A percentile compares a stretch with the other conserved stretches of the same genome.
Evolutionary conservation across 2,888 invertebrate species (phyloP).

Genomic region (Trissonchulus latispiculum): DNA sequence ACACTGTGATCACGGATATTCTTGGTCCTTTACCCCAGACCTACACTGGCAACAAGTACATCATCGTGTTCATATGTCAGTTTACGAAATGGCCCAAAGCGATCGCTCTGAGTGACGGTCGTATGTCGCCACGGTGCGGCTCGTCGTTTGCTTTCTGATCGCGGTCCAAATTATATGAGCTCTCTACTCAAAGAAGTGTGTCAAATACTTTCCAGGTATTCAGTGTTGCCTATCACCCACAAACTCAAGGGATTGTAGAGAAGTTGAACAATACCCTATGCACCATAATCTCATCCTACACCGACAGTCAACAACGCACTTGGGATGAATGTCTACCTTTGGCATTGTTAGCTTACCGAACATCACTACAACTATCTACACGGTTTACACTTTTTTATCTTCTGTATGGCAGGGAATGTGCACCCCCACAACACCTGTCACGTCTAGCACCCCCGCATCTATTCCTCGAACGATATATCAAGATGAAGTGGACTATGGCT

Average conservation of each 20-base stretch:
- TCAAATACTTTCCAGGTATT: conserved; percentile 1
- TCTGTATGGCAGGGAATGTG: too few species aligned
- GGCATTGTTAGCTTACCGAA: conserved; percentile 3
- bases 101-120: conserved; percentile 35
- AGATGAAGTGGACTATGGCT: too few species aligned
- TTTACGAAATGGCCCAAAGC: conserved; percentile 30
- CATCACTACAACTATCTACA: too few species aligned
- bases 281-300: not conserved
- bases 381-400: too few species aligned
- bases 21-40: conserved; percentile 30
- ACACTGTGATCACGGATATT: too few species aligned
- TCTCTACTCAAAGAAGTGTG: too few species aligned
- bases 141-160: not conserved
- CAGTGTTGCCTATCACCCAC: conserved; percentile 2
- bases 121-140: not conserved
- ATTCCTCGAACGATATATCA: too few species aligned
- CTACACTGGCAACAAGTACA: conserved; percentile 27
- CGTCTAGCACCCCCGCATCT: too few species aligned
- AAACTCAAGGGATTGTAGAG: conserved; percentile 12
- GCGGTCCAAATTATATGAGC: not conserved
- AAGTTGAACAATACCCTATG: not conserved
- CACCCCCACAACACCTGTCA: too few species aligned
- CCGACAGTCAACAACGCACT: not conserved
- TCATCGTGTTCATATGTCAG: conserved; percentile 28
- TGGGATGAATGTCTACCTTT: conserved; percentile 5